Percentiles rank a stretch among this genome's conserved stretches.
phyloP scores from a whole-genome alignment of 1,140 invertebrate species.

The Cotesia chilonis region DNA sequence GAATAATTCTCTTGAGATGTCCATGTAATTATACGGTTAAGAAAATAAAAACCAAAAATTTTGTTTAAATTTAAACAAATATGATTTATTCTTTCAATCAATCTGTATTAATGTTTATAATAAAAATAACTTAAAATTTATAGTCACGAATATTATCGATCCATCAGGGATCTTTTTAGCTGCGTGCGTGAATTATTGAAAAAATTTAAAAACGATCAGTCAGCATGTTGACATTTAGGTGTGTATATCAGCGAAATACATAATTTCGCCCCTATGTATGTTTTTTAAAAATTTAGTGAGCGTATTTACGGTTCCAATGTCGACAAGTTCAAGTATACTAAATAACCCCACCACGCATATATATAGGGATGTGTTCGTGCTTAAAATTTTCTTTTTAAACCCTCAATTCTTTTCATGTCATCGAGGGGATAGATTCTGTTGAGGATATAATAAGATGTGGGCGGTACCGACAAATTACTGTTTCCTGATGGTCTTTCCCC shows the following conservation, averaged over 20 bases:
- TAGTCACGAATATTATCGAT: conserved; percentile 33
- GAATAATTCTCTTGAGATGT: too few relatives aligned
- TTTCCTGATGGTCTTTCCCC: background rate
- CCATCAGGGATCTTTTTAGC: conserved; percentile 25
- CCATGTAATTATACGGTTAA: too few relatives aligned
- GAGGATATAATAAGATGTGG: background rate
- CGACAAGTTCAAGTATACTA: background rate
- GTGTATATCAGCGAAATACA: background rate
- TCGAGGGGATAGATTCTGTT: conserved; percentile 4
- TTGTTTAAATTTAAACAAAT: conserved; percentile 16
- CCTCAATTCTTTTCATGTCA: background rate
- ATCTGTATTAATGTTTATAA: conserved; percentile 50
- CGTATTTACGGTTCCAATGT: background rate
- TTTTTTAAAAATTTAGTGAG: background rate
- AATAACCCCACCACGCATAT: background rate
- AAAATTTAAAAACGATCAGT: conserved; percentile 49
- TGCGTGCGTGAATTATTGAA: conserved; percentile 13
- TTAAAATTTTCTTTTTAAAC: background rate
- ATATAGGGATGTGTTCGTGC: background rate
- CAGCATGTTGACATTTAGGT: conserved; percentile 51
- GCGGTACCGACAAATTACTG: background rate
- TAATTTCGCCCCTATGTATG: background rate
- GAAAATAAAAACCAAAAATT: conserved; percentile 2
- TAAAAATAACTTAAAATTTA: conserved; percentile 4
- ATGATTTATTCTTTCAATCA: conserved; percentile 60